Base-by-base conservation (phyloP, 2,888 invertebrate genomes). In the Drosophila nr. fundita region DNA sequence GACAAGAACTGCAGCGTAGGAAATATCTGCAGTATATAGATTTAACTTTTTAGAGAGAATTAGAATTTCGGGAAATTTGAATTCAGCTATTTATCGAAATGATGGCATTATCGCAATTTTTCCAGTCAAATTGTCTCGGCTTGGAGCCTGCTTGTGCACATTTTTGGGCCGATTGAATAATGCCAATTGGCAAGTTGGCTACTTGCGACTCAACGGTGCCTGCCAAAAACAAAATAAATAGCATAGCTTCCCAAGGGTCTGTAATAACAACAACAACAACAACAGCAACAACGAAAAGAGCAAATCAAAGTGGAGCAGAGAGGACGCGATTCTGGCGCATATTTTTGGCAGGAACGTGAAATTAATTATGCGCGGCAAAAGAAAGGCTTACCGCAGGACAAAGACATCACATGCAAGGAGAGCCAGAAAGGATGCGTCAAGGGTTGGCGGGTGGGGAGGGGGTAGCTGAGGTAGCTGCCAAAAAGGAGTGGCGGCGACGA, bases 281-380 rank as follows among this genome's bases (percentile, higher is more conserved):
- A 62, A 32, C 42, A 49, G 29, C 66, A 68, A 48, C 59, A 55
- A 71, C 4, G n/a, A 36, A 52, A 63, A 60, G 49, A 78, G 67
- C 54, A 78, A 80, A 80, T 78, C 80, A 78, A 80, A 78, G 76
- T 66, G 66, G 68, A 73, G 61, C 76, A 49, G 53, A 62, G 38
- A 62, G 36, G 49, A 64, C 70, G 54, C 53, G 83, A 80, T 77
- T 71, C 87, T 61, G 80, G 87, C 80, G 85, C 85, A 86, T 87
- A 87, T 82, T 89, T 85, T 89, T 86, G 85, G 85, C 85, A 86
- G 82, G 72, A 82, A 82, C 89, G 85, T 82, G 89, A 86, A 86
- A 86, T 86, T 86, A 86, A 86, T 86, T 86, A 86, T 86, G 85
- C 85, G 83, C 87, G 76, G 87, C 69, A 69, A 71, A 72, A 65